phyloP scores from a whole-genome alignment of 2,113 vertebrate genomes.

The Penelope pileata region DNA sequence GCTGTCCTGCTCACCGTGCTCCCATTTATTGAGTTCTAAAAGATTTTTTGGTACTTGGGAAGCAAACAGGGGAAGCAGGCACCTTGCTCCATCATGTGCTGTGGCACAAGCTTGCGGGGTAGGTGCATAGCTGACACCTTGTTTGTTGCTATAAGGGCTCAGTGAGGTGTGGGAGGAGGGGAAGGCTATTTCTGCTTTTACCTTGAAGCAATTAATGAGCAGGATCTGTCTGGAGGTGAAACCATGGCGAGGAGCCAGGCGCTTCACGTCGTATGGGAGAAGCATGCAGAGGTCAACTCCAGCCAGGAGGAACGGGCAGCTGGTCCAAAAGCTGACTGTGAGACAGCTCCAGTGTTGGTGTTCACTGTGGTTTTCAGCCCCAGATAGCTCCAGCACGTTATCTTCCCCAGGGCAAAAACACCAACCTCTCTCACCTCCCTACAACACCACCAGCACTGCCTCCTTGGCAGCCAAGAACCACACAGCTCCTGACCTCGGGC shows the following conservation, averaged over 20 bases:
- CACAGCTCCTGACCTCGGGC: background rate
- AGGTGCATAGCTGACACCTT: background rate
- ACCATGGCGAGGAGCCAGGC: background rate
- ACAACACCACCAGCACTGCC: background rate
- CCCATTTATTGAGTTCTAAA: background rate
- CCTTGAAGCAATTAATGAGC: background rate
- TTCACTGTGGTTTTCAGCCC: background rate
- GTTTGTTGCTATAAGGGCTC: background rate
- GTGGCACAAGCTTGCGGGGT: background rate
- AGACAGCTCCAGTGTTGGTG: background rate
- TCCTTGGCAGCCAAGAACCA: background rate
- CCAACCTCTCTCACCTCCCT: background rate
- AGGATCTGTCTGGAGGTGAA: background rate
- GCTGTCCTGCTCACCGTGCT: background rate
- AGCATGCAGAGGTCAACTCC: background rate
- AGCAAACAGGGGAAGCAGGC: background rate
- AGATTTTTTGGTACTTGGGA: background rate
- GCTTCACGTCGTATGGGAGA: accelerated
- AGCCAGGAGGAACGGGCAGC: background rate
- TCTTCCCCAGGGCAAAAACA: background rate
- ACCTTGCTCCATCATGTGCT: background rate
- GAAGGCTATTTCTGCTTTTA: background rate
- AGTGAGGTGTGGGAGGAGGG: background rate
- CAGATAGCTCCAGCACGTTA: background rate
- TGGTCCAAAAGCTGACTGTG: background rate